A percentile compares a stretch with the other conserved stretches of the same genome.
Evolutionary conservation across 2,113 vertebrate species (phyloP).

Genomic region (Turnix velox): DNA sequence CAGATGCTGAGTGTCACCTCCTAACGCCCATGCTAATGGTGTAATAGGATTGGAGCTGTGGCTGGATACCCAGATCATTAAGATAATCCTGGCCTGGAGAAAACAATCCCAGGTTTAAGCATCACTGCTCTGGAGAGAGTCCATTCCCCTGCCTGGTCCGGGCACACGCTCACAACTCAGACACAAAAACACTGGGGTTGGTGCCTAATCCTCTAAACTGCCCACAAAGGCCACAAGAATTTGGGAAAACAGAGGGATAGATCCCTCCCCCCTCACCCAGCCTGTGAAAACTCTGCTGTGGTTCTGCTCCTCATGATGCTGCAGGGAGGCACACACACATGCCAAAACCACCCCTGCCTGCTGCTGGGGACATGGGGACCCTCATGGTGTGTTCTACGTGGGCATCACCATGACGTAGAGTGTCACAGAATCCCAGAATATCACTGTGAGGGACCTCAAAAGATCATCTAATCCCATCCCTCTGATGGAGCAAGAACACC

Average conservation of each 20-base stretch:
- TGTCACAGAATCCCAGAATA: no score
- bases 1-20: slow-evolving; percentile 15
- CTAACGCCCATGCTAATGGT: slow-evolving; percentile 10
- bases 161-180: neutral
- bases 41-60: slow-evolving; percentile 11
- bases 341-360: accelerated
- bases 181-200: neutral
- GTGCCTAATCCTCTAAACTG: neutral
- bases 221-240: neutral
- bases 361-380: accelerated
- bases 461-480: no score
- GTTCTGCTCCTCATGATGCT: neutral
- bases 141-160: neutral
- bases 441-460: no score
- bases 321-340: accelerated
- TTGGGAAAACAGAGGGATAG: neutral
- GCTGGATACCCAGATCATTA: neutral
- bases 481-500: no score
- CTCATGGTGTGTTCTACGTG: no score
- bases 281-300: accelerated
- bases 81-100: slow-evolving; percentile 13
- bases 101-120: neutral
- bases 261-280: accelerated
- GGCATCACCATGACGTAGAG: no score
- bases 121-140: slow-evolving; percentile 21